Evolutionary conservation across 1,140 invertebrate genomes (phyloP).

Genomic region (Bursaphelenchus mucronatus): DNA sequence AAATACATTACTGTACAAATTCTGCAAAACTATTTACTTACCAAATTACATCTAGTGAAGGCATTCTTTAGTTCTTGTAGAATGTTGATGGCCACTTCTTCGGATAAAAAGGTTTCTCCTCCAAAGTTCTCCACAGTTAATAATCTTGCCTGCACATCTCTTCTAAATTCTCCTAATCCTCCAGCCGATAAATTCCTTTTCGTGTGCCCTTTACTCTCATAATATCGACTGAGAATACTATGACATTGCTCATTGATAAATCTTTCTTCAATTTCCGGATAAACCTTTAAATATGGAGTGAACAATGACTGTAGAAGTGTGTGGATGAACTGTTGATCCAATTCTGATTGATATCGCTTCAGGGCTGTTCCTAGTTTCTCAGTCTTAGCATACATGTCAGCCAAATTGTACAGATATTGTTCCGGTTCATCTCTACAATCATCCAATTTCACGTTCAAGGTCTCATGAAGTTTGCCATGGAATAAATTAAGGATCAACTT

Average conservation of each 20-base stretch:
- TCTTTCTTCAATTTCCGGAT: constrained; percentile 68
- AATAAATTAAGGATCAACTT: constrained; percentile 96
- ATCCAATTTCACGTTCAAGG: constrained; percentile 74
- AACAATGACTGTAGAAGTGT: constrained; percentile 39
- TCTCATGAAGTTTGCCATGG: constrained; percentile 80
- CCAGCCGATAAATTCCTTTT: constrained; percentile 77
- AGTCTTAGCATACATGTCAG: constrained; percentile 81
- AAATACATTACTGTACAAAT: constrained; percentile 48
- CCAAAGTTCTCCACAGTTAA: constrained; percentile 83
- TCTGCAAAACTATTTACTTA: constrained; percentile 61
- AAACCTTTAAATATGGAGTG: constrained; percentile 29
- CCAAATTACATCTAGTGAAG: constrained; percentile 78
- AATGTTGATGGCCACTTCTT: constrained; percentile 87
- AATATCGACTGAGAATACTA: constrained; percentile 76
- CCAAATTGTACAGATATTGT: constrained; percentile 79
- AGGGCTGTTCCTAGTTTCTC: constrained; percentile 74
- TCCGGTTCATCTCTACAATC: constrained; percentile 72
- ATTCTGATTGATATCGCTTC: constrained; percentile 70
- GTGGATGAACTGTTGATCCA: constrained; percentile 34
- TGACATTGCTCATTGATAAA: constrained; percentile 73
- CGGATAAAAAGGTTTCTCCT: constrained; percentile 92
- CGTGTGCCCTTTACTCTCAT: constrained; percentile 86
- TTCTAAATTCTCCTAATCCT: constrained; percentile 71
- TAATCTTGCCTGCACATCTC: constrained; percentile 87
- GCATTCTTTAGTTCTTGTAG: constrained; percentile 85